Base-by-base conservation (phyloP, 2,888 invertebrate genomes). In the Acanthacorydalis orientalis region DNA sequence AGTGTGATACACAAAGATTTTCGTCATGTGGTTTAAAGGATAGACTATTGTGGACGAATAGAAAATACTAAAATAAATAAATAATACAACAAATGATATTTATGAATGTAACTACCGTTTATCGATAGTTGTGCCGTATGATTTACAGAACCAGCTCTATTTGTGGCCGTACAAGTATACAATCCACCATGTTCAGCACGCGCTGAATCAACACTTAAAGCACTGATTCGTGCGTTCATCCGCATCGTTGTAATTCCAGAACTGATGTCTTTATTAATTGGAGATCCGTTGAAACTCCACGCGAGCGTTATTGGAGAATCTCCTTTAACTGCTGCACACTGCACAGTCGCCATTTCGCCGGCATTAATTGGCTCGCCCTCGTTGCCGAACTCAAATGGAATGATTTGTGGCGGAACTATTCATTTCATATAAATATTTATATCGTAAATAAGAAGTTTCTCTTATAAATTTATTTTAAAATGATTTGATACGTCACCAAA, bases 301-400 rank as follows among this genome's bases (percentile, higher is more conserved):
- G 67, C 63, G 42, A 81, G 70, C 48, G 70, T 70, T 43, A 80
- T 68, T n/a, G 80, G 80, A 44, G 77, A 63, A 62, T 83, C 83
- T 43, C 83, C 83, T 63, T 83, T 81, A 50, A 73, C 71, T 49
- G 80, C 75, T 48, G 79, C 72, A 60, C 83, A 83, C 47, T 75
- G 76, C 15, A 77, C 70, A 52, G 79, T 74, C 43, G 78, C 77
- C 61, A 79, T 71, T 62, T 84, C 83, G 56, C 79, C 79, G 52
- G 78, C 77, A 64, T 81, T 81, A 12, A 71, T 64, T 37, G 70
- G 64, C 38, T 68, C 67, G 48, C 74, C 72, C 48, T 70, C 70
- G 57, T 82, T 80, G 52, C 83, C 83, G 61, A 84, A 85, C 58
- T 78, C 75, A 59, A 85, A 85, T 6, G 71, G 68, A 15, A 68